Evolutionary conservation across 2,113 vertebrate genomes (phyloP), one percentile per base, ranked within the genome.

Genomic region (Morone chrysops): DNA sequence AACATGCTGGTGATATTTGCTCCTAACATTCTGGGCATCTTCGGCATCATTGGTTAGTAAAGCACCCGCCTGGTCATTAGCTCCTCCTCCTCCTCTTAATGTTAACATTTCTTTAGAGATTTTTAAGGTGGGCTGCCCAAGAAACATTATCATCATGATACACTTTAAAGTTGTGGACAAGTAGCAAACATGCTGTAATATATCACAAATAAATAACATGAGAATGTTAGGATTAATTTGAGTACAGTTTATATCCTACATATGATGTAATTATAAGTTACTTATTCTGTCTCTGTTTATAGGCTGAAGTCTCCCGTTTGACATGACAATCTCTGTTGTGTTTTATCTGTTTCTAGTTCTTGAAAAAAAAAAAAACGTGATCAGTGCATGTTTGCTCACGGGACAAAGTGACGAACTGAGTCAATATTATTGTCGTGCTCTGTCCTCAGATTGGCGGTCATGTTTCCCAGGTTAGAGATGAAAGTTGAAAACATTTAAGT

Each of bases 1-100:
- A 98, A 98, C 92, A 93, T 99, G 73, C 92, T 99, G 59, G 98
- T 99, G 88, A 99, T 99, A 90, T 99, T 99, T 0, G 98, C 98
- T 43, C 98, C 98, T 5, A 98, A 97, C 88, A 99, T 99, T 90
- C 94, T 99, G 0, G 98, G 96, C 86, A 99, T 99, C 94, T 99
- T 99, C 0, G 98, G 98, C 83, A 61, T 99, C 86, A 99, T 99
- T 0, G 98, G 98, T 99, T 74, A 92, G 97, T 94, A 83, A 6
- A 66, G 7, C 40, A 20, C 41, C n/a, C 54, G 25, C 25, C 57
- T 8, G 8, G 20, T 60, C 51, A 59, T 20, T 18, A 36, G 57
- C 2, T 3, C 31, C 31, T 31, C 25, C 4, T 18, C n/a, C 18
- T 76, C 25, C 1, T 53, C 17, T 51, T 60, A 41, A 65, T 50